Base-by-base conservation (phyloP, 2,797 vertebrate species). In the Sebastes vulpes region DNA sequence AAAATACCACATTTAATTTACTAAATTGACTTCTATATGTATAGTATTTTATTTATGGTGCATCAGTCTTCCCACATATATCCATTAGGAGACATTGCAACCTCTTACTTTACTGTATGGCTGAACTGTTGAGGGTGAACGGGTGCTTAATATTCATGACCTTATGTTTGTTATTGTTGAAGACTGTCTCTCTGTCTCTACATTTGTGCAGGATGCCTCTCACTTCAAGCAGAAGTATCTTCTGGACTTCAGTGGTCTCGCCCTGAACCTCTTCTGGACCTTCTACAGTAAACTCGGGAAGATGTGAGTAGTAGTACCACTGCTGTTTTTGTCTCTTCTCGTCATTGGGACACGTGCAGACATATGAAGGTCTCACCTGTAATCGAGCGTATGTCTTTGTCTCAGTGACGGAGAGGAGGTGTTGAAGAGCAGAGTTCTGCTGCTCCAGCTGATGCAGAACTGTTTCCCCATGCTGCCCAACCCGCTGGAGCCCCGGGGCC, bases 381-480 rank as follows among this genome's bases (percentile, higher is more conserved):
- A 75, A 64, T 20, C 4, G 2, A 54, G 1, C 48, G 0, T 61
- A 5, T 82, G 18, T 85, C 16, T 92, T 28, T 88, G 25, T 84
- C 31, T 79, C 84, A 97, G 96, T 68, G 94, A 93, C 10, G 95
- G 97, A 63, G 97, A 97, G 64, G 98, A 99, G 90, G 97, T 97
- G 38, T 53, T 98, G 78, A 97, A 96, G 85, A 97, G 97, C 72
- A 95, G 98, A 67, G 96, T 97, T 0, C 89, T 98, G 81, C 94
- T 99, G 3, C 94, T 99, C 68, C 97, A 97, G 92, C 92, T 99
- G 75, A 97, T 99, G 60, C 98, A 98, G 95, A 99, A 98, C 94
- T 99, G 98, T 79, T 98, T 98, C 87, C 94, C 96, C 1, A 96
- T 96, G 65, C 95, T 99, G 65, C 96, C 96, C 75, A 92, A 91